phyloP scores from a whole-genome alignment of 2,113 vertebrate genomes.

The Alaudala cheleensis region DNA sequence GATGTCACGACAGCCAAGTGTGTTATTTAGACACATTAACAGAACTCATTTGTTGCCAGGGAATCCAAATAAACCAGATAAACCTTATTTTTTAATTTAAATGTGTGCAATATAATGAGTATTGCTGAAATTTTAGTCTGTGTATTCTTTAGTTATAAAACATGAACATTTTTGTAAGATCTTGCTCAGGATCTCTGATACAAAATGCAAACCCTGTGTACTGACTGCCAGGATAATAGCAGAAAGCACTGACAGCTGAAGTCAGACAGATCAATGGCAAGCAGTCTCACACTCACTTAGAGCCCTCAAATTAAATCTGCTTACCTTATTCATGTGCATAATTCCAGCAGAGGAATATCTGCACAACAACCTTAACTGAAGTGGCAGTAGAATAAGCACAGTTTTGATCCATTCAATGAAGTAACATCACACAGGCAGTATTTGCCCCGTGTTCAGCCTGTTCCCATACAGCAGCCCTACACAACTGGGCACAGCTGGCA shows the following conservation, averaged over 20 bases:
- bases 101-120: neutral
- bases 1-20: neutral
- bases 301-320: neutral
- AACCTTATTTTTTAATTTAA: neutral
- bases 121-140: neutral
- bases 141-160: neutral
- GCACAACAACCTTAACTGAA: neutral
- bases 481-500: neutral
- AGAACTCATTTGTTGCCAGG: neutral
- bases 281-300: neutral
- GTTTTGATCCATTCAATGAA: neutral
- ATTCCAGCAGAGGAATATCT: neutral
- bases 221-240: neutral
- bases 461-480: neutral
- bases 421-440: neutral
- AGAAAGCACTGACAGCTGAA: neutral
- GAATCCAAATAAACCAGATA: neutral
- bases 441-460: neutral
- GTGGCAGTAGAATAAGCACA: neutral
- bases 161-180: neutral
- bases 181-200: neutral
- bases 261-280: neutral
- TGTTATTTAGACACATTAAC: slow-evolving; percentile 23
- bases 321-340: neutral
- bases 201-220: neutral